These are phyloP conservation scores for Mus musculus DNA, from an alignment of 2,113 vertebrate genomes.

Conservation along the genomic window DNA sequence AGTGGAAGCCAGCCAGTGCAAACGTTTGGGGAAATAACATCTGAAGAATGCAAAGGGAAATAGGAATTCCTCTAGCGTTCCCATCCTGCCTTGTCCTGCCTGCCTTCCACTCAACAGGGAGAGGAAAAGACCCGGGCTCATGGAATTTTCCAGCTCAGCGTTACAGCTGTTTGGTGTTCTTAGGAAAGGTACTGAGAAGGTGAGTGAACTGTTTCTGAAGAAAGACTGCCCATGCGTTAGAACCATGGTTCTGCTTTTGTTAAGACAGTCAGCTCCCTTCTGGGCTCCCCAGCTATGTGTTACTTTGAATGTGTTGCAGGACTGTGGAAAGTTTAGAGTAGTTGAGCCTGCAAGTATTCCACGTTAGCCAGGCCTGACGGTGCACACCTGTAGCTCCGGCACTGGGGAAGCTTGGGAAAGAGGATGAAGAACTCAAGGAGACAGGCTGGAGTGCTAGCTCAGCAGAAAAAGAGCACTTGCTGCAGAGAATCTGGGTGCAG, in stretches of 20 bases:
- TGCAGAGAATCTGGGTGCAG: not conserved
- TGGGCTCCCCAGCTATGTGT: not conserved
- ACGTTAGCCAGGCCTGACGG: not conserved
- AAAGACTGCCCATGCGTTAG: constrained; percentile 27
- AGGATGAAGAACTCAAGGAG: not conserved
- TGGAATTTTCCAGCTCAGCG: constrained; percentile 65
- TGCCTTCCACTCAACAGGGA: constrained; percentile 39
- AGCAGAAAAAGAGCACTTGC: not conserved
- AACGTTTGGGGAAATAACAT: constrained; percentile 57
- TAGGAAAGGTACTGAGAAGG: constrained; percentile 75
- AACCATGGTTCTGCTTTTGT: not conserved
- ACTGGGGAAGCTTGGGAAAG: not conserved
- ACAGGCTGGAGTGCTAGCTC: no score
- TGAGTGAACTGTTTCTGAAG: constrained; percentile 74
- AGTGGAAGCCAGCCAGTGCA: constrained; percentile 64
- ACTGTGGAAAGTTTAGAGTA: not conserved
- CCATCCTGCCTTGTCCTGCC: constrained; percentile 60
- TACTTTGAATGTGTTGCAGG: not conserved
- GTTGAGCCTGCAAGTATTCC: not conserved
- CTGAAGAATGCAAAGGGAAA: constrained; percentile 75
- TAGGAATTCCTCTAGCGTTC: constrained; percentile 63
- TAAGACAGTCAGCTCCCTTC: constrained; percentile 11
- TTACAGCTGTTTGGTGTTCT: constrained; percentile 65
- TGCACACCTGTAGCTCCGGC: not conserved
- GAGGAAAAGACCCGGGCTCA: constrained; percentile 74